phyloP scores from a whole-genome alignment of 2,113 vertebrate species.

The Melanostigma gelatinosum region DNA sequence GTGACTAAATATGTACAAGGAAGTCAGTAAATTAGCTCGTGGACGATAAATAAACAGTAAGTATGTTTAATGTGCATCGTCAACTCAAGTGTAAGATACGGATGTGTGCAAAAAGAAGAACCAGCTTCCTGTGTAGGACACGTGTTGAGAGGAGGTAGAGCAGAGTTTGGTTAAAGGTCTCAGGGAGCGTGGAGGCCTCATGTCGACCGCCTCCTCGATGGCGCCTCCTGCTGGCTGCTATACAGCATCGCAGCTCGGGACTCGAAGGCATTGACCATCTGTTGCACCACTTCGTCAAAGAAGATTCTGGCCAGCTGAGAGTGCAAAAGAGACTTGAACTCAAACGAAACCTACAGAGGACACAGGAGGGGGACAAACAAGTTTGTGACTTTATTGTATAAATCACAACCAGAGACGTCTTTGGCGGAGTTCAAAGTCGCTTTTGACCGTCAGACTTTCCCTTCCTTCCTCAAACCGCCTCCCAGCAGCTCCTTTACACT shows the following conservation, averaged over 20 bases:
- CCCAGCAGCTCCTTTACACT: constrained; percentile 33
- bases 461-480: constrained; percentile 16
- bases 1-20: constrained; percentile 60
- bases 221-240: constrained; percentile 25
- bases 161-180: not conserved
- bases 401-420: not conserved
- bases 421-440: not conserved
- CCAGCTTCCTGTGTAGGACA: constrained; percentile 19
- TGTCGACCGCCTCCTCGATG: constrained; percentile 27
- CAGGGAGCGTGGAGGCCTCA: constrained; percentile 5
- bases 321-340: constrained; percentile 85
- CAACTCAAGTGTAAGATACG: constrained; percentile 13
- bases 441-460: not conserved
- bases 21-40: constrained; percentile 53
- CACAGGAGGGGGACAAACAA: not conserved
- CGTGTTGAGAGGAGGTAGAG: not conserved
- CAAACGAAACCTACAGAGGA: constrained; percentile 82
- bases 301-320: constrained; percentile 82
- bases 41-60: constrained; percentile 63
- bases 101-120: constrained; percentile 39
- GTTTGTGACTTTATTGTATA: not conserved
- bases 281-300: constrained; percentile 85
- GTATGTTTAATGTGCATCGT: constrained; percentile 1
- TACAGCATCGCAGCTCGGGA: constrained; percentile 74
- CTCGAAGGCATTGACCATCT: constrained; percentile 86